Base-by-base conservation (phyloP, 2,888 invertebrate species). In the Megaustenia siamemsis region DNA sequence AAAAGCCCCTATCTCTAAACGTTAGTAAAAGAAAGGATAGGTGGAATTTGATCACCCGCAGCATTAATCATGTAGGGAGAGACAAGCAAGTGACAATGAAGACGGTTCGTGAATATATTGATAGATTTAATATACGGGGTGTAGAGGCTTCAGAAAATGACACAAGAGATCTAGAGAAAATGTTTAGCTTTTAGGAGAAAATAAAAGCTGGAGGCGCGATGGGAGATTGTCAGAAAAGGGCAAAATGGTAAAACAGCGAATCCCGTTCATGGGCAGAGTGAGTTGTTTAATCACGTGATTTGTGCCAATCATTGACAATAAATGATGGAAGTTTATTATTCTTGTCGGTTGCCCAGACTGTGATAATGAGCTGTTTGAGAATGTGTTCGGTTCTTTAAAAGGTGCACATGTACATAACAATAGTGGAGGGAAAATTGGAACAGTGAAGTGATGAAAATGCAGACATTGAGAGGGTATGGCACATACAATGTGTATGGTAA, bases 61-160 rank as follows among this genome's bases (percentile, higher is more conserved):
- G 66, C 82, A 83, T 77, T 68, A 77, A 83, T 83, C 77, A 77
- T 75, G 75, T 49, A 75, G 75, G 53, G 53, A 24, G 28, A 82
- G 45, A 76, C 77, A 69, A n/a, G 43, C 45, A 21, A 53, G 53
- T 77, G 83, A 43, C 77, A 53, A 77, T 76, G 38, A 49, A 49
- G 77, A 66, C 40, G 68, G 53, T 40, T 49, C 49, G 12, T 81
- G 80, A 81, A 81, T 81, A 69, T 53, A 81, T 81, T 81, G 80
- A 81, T 81, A 81, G 68, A 69, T 79, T 79, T 79, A 66, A 77
- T 77, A 77, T 77, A 60, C 32, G 38, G 60, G 49, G 73, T 73
- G 10, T 73, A 73, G n/a, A 38, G 18, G 49, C 73, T 49, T 73
- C 32, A 77, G 56, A 77, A 56, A 60, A 56, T 28, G 35, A 35